These are phyloP conservation scores for Epinephelus moara DNA, from an alignment of 2,113 vertebrate species.

Conservation along the genomic window DNA sequence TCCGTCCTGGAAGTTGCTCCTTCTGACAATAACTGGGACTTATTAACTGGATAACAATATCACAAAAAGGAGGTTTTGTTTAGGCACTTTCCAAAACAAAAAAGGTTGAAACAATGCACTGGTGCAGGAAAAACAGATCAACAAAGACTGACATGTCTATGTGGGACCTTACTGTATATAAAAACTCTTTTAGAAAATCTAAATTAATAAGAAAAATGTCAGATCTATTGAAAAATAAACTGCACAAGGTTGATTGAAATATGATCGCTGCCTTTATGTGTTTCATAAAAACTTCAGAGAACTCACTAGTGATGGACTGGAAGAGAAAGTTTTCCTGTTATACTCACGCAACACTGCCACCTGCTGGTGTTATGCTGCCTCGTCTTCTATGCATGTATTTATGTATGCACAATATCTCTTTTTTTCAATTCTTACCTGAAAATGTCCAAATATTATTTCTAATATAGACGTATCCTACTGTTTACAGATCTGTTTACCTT, in stretches of 20 bases:
- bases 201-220: no score
- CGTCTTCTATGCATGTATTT: background rate
- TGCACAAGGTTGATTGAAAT: background rate
- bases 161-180: no score
- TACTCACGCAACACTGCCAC: constrained; percentile 2
- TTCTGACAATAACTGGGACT: no score
- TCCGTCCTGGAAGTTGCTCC: no score
- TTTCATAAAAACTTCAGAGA: background rate
- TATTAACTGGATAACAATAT: no score
- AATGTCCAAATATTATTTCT: background rate
- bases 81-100: no score
- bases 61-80: no score
- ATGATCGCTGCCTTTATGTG: background rate
- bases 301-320: background rate
- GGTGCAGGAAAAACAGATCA: no score
- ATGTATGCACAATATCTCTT: background rate
- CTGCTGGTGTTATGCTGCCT: background rate
- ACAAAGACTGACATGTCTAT: no score
- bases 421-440: background rate
- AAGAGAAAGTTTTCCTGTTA: background rate
- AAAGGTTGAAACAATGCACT: no score
- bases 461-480: background rate
- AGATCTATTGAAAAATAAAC: no score
- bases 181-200: no score
- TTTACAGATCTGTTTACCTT: background rate